A percentile compares a stretch with the other conserved stretches of the same genome.
These are phyloP conservation scores for Zaprionus inermis DNA, from an alignment of 1,140 invertebrate genomes.

Conservation along the genomic window DNA sequence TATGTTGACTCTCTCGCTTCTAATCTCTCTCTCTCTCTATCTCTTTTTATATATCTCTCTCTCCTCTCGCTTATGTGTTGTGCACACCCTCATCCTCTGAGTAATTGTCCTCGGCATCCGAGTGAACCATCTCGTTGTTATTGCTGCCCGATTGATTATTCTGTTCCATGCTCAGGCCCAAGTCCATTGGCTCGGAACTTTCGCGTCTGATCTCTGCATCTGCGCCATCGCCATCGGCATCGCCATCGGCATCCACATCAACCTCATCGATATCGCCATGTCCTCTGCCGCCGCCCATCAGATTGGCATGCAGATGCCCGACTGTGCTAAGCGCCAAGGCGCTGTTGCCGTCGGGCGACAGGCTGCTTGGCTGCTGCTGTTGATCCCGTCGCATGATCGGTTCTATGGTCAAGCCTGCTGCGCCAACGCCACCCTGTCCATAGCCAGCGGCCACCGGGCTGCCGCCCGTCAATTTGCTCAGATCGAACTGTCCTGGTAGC, in stretches of 20 bases:
- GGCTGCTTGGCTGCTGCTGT: constrained; percentile 42
- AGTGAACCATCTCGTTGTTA: constrained; percentile 66
- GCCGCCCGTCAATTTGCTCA: constrained; percentile 69
- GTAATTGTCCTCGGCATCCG: constrained; percentile 81
- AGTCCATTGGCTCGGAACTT: constrained; percentile 77
- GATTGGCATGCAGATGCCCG: constrained; percentile 40
- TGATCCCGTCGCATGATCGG: constrained; percentile 73
- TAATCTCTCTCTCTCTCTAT: constrained; percentile 10
- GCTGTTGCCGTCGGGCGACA: constrained; percentile 58
- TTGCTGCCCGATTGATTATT: constrained; percentile 79
- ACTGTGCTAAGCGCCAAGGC: constrained; percentile 57
- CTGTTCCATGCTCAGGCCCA: constrained; percentile 65
- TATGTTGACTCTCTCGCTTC: constrained; percentile 39
- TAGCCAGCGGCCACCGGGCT: constrained; percentile 33
- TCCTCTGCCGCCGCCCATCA: constrained; percentile 26
- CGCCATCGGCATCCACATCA: constrained; percentile 37
- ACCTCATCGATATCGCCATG: constrained; percentile 39
- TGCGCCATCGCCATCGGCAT: constrained; percentile 16
- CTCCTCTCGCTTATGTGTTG: constrained; percentile 67
- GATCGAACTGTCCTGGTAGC: constrained; percentile 76
- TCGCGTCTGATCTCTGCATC: constrained; percentile 68
- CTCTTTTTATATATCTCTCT: constrained; percentile 24
- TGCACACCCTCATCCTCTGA: constrained; percentile 83
- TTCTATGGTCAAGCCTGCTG: constrained; percentile 66
- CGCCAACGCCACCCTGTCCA: constrained; percentile 48